phyloP scores from a whole-genome alignment of 2,113 vertebrate genomes.

The Ploceus nigricollis region DNA sequence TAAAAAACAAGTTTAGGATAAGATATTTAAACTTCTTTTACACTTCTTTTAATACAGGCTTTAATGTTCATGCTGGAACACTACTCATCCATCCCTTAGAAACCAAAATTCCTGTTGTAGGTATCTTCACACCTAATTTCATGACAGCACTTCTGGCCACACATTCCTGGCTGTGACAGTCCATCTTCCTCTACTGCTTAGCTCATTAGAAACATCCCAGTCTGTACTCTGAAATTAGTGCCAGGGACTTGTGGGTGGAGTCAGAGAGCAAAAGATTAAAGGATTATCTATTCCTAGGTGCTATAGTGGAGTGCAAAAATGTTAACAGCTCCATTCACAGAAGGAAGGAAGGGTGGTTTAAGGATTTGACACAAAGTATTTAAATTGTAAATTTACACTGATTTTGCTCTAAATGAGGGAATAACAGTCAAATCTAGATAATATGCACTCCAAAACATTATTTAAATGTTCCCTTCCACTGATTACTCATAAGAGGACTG shows the following conservation, averaged over 20 bases:
- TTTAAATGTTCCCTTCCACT: constrained; percentile 36
- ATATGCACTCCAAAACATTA: constrained; percentile 20
- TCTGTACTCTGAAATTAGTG: not conserved
- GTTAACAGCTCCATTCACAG: not conserved
- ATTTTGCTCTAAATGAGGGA: constrained; percentile 35
- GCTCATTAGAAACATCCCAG: not conserved
- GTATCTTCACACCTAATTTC: not conserved
- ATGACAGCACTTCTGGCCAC: not conserved
- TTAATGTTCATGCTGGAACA: not conserved
- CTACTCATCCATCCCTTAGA: not conserved
- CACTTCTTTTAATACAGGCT: not conserved
- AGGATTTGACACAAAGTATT: not conserved
- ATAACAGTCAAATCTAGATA: constrained; percentile 15
- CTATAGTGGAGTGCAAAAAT: not conserved
- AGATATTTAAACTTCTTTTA: not conserved
- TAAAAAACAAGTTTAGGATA: not conserved
- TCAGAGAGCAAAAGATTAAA: constrained; percentile 22
- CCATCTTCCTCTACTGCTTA: not conserved
- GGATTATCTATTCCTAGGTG: constrained; percentile 23
- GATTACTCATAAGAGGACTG: not conserved
- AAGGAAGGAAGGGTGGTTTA: not conserved
- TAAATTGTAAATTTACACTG: constrained; percentile 29
- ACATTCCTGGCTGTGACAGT: not conserved
- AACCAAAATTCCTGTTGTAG: not conserved
- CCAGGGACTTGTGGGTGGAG: not conserved